A percentile compares a stretch with the other conserved stretches of the same genome.
Conservation (phyloP, 1,140 invertebrate species). For the Polyergus mexicanus region DNA sequence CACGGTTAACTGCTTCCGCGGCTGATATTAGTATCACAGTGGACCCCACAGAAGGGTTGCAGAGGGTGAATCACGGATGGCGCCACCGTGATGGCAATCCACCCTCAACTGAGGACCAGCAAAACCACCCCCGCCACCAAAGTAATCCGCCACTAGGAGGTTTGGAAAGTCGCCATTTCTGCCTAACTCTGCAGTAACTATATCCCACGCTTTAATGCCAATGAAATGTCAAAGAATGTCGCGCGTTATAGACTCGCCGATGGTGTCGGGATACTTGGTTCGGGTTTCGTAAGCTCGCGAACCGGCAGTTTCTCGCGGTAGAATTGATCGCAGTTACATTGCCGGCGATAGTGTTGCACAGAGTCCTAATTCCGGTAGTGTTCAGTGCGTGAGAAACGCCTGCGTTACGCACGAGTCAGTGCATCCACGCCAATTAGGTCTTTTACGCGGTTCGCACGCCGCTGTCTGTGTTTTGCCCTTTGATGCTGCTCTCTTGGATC, state of each 20-base stretch:
- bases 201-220: conserved; percentile 76
- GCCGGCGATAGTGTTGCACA: conserved; percentile 6
- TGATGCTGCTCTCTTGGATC: neutral
- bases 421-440: neutral
- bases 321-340: conserved; percentile 52
- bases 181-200: conserved; percentile 79
- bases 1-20: conserved; percentile 14
- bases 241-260: conserved; percentile 74
- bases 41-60: conserved; percentile 15
- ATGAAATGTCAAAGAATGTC: conserved; percentile 80
- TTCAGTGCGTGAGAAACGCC: conserved; percentile 21
- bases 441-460: neutral
- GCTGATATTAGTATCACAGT: conserved; percentile 34
- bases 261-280: conserved; percentile 64
- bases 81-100: conserved; percentile 70
- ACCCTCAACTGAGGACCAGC: conserved; percentile 59
- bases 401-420: conserved; percentile 38
- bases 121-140: conserved; percentile 72
- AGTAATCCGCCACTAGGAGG: conserved; percentile 67
- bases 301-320: conserved; percentile 54
- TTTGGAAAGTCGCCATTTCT: conserved; percentile 83
- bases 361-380: conserved; percentile 44
- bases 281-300: conserved; percentile 58
- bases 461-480: neutral
- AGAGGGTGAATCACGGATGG: conserved; percentile 71